These are phyloP conservation scores for Poecile atricapillus DNA, from an alignment of 2,113 vertebrate species.

Conservation along the genomic window DNA sequence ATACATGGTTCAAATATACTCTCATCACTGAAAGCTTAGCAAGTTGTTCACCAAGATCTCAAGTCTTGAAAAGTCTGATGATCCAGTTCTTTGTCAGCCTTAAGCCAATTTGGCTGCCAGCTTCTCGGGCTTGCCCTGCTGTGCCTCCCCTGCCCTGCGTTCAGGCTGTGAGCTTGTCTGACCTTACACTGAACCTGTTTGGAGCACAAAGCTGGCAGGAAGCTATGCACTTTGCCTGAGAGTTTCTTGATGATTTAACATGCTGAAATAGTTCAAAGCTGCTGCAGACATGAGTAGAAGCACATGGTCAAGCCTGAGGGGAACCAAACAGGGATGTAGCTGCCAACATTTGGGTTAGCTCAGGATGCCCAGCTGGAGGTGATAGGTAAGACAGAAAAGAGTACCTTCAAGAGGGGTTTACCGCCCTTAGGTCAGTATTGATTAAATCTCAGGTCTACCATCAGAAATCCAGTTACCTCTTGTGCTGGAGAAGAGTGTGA, in stretches of 20 bases:
- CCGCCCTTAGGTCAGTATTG: background rate
- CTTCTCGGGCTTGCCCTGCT: background rate
- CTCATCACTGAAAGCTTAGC: background rate
- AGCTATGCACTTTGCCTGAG: background rate
- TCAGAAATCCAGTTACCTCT: background rate
- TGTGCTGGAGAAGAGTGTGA: background rate
- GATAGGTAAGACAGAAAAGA: background rate
- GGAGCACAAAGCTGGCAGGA: slow-evolving; percentile 39
- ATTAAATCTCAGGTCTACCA: background rate
- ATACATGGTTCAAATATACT: background rate
- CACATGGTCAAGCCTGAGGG: background rate
- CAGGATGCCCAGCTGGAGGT: background rate
- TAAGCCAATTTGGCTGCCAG: background rate
- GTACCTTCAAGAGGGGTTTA: background rate
- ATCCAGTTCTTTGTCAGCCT: background rate
- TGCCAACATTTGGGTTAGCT: background rate
- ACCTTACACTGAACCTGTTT: slow-evolving; percentile 42
- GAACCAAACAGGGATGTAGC: background rate
- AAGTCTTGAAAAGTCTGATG: background rate
- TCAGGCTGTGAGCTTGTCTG: slow-evolving; percentile 17
- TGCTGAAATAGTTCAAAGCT: slow-evolving; percentile 33
- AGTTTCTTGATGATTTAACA: slow-evolving; percentile 25
- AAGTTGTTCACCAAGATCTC: background rate
- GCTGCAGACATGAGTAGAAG: slow-evolving; percentile 1
- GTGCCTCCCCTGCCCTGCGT: background rate